Conservation (phyloP, 2,797 vertebrate species). For the Centropyge bicolor region DNA sequence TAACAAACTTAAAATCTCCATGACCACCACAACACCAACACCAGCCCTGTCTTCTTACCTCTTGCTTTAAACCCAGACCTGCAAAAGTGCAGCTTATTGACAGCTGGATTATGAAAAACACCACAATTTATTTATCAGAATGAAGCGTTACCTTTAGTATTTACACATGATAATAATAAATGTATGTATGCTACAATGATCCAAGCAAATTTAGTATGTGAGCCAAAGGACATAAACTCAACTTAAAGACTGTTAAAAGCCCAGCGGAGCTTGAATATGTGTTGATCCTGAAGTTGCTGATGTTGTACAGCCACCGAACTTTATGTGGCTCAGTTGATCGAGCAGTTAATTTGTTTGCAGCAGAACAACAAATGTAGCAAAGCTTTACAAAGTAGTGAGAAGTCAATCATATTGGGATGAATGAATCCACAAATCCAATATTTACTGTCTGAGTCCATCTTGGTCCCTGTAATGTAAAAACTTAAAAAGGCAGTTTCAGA, state of each 20-base stretch:
- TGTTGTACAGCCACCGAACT: neutral
- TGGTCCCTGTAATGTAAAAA: neutral
- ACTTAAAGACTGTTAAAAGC: neutral
- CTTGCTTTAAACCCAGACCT: neutral
- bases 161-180: neutral
- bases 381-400: conserved; percentile 14
- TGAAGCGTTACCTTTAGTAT: neutral
- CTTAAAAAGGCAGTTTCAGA: conserved; percentile 1
- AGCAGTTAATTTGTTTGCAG: neutral
- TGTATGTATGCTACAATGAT: neutral
- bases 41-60: too few relatives aligned
- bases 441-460: neutral
- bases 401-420: neutral
- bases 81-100: neutral
- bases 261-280: neutral
- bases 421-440: conserved; percentile 7
- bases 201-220: neutral
- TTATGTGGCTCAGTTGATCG: neutral
- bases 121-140: neutral
- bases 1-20: neutral
- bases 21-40: neutral
- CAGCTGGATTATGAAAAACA: neutral
- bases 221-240: neutral
- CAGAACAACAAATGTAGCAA: neutral
- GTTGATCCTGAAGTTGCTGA: neutral